Conservation (phyloP, 2,888 invertebrate species). For the Petrophora chlorosata region DNA sequence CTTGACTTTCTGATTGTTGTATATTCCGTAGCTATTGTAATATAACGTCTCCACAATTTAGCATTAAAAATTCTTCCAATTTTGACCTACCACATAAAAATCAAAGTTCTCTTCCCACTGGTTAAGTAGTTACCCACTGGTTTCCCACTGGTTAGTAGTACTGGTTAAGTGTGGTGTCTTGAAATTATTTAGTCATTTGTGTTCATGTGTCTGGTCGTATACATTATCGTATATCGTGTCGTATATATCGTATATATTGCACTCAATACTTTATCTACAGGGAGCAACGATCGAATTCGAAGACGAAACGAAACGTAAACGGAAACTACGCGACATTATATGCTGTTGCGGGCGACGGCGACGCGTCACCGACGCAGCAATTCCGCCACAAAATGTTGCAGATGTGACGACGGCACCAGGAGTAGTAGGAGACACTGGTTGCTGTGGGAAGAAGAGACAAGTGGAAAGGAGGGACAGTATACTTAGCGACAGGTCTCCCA, state of each 20-base stretch:
- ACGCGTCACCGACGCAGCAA: constrained; percentile 54
- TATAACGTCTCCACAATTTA: too few relatives aligned
- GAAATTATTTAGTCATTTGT: too few relatives aligned
- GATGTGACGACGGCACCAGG: constrained; percentile 49
- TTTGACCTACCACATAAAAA: too few relatives aligned
- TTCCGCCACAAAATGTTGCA: constrained; percentile 31
- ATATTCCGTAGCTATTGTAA: neutral
- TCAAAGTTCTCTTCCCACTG: too few relatives aligned
- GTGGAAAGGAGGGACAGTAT: constrained; percentile 82
- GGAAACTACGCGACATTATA: constrained; percentile 74
- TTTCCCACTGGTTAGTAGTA: too few relatives aligned
- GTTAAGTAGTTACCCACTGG: too few relatives aligned
- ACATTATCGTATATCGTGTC: too few relatives aligned
- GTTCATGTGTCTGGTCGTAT: too few relatives aligned
- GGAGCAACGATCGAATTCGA: constrained; percentile 64
- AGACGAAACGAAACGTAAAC: constrained; percentile 72
- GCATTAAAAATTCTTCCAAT: too few relatives aligned
- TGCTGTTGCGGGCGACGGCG: constrained; percentile 64
- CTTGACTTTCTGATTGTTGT: neutral
- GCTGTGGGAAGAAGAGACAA: constrained; percentile 70
- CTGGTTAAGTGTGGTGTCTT: too few relatives aligned
- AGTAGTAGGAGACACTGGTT: constrained; percentile 59
- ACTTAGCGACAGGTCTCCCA: constrained; percentile 74
- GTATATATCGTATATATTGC: too few relatives aligned
- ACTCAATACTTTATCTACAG: constrained; percentile 17